Evolutionary conservation across 2,888 invertebrate species (phyloP).

Genomic region (Hydraecia micacea): DNA sequence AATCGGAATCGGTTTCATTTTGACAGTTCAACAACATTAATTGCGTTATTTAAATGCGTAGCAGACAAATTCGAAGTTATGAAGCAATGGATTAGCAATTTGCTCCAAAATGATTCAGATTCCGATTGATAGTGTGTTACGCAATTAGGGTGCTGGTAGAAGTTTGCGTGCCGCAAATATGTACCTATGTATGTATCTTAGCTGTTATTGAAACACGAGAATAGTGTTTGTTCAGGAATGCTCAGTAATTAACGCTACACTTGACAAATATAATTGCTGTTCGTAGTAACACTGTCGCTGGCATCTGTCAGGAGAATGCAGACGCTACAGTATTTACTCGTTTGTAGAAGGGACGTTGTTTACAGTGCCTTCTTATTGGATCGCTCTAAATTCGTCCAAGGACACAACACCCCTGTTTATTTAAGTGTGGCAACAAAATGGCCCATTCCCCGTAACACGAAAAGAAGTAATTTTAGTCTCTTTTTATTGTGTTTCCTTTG

Average conservation of each 20-base stretch:
- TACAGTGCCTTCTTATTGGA: slow-evolving; percentile 24
- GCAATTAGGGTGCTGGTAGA: no score
- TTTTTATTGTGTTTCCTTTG: slow-evolving; percentile 60
- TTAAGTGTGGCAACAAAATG: slow-evolving; percentile 50
- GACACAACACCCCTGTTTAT: slow-evolving; percentile 41
- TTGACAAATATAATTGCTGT: slow-evolving; percentile 36
- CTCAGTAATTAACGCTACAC: slow-evolving; percentile 26
- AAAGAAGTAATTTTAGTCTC: slow-evolving; percentile 56
- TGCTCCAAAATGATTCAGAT: no score
- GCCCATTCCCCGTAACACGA: slow-evolving; percentile 35
- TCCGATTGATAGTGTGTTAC: no score
- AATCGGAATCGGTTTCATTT: no score
- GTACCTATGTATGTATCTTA: background rate
- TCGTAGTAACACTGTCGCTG: slow-evolving; percentile 14
- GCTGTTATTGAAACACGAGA: slow-evolving; percentile 6
- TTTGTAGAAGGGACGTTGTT: slow-evolving; percentile 3
- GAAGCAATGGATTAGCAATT: no score
- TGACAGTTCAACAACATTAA: no score
- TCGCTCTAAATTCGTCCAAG: slow-evolving; percentile 28
- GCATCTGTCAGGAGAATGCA: slow-evolving; percentile 35
- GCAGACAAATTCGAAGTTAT: no score
- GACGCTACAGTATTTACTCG: slow-evolving; percentile 1
- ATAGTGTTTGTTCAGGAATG: slow-evolving; percentile 23
- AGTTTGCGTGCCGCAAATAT: slow-evolving; percentile 5
- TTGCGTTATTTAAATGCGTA: no score